Conservation (phyloP, 1,140 invertebrate species). For the Scaptodrosophila lebanonensis region DNA sequence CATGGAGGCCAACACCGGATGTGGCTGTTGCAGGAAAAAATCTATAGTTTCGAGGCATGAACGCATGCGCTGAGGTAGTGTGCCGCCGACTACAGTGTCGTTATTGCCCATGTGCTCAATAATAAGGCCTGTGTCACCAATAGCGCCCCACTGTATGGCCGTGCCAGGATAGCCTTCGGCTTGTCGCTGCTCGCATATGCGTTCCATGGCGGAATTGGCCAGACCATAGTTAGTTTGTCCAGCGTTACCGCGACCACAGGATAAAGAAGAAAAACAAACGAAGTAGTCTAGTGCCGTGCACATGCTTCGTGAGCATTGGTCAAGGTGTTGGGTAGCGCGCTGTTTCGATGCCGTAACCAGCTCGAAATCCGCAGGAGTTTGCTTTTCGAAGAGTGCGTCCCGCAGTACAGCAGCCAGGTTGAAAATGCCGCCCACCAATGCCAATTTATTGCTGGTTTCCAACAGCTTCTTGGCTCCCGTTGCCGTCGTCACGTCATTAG, state of each 20-base stretch:
- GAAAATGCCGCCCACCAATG: constrained; percentile 95
- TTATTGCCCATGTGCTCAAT: constrained; percentile 91
- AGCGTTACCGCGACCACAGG: constrained; percentile 95
- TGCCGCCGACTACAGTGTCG: constrained; percentile 93
- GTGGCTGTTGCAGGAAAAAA: constrained; percentile 89
- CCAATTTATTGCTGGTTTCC: constrained; percentile 82
- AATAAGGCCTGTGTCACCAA: constrained; percentile 96
- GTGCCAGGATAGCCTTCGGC: constrained; percentile 86
- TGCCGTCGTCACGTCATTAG: constrained; percentile 80
- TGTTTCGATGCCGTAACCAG: constrained; percentile 88
- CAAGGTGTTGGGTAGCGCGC: constrained; percentile 87
- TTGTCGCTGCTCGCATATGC: constrained; percentile 91
- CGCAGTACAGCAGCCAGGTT: constrained; percentile 93
- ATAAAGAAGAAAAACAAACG: constrained; percentile 95
- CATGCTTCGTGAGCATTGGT: constrained; percentile 83
- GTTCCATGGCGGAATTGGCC: constrained; percentile 97
- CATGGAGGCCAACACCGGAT: constrained; percentile 90
- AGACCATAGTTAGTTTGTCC: constrained; percentile 97
- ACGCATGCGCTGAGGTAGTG: constrained; percentile 92
- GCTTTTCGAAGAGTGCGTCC: constrained; percentile 93
- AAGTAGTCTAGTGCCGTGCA: constrained; percentile 92
- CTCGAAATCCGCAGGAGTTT: constrained; percentile 87
- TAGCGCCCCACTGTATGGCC: constrained; percentile 98
- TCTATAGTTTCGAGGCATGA: constrained; percentile 93
- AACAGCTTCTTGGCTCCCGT: constrained; percentile 85